phyloP scores from a whole-genome alignment of 2,888 invertebrate genomes.

The Clanis bilineata region DNA sequence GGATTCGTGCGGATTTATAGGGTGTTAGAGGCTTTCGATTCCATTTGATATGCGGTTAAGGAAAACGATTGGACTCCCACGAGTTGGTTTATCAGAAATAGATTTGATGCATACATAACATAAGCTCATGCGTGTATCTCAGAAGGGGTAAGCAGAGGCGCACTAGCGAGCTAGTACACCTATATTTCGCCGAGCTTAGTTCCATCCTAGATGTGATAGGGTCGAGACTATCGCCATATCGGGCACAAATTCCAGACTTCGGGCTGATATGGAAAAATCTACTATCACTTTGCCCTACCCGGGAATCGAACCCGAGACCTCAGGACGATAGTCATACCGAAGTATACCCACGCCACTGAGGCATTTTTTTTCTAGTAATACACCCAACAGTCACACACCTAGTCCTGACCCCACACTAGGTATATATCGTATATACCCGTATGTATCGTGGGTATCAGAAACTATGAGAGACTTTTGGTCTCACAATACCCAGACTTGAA shows the following conservation, averaged over 20 bases:
- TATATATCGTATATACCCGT: too few species aligned
- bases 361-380: too few species aligned
- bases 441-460: too few species aligned
- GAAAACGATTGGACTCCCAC: not conserved
- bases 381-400: too few species aligned
- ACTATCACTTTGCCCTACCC: not conserved
- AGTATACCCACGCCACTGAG: not conserved
- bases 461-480: too few species aligned
- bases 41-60: not conserved
- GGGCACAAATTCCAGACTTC: not conserved
- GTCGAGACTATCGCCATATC: not conserved
- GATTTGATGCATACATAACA: not conserved
- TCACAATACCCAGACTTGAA: too few species aligned
- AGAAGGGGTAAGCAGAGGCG: not conserved
- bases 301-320: not conserved
- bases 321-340: not conserved
- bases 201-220: not conserved
- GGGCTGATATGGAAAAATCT: not conserved
- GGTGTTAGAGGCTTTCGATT: not conserved
- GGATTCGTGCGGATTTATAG: conserved; percentile 21
- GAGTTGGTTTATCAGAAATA: not conserved
- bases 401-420: too few species aligned
- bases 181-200: not conserved
- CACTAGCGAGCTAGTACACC: not conserved
- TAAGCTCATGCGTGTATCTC: not conserved